Evolutionary conservation across 2,797 vertebrate genomes (phyloP).

Genomic region (Manis pentadactyla): DNA sequence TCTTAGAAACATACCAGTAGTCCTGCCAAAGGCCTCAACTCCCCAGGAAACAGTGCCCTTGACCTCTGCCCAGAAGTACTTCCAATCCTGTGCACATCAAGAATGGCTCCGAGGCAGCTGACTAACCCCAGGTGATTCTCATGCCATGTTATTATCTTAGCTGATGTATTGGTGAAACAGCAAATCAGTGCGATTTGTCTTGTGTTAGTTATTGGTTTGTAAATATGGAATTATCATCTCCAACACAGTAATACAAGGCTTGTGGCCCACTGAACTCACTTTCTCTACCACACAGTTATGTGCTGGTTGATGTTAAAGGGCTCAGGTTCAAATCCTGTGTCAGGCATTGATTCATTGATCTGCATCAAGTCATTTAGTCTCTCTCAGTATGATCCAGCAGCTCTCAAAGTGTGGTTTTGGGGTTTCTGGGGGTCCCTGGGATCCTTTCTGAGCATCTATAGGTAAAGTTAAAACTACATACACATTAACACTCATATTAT

Average conservation of each 20-base stretch:
- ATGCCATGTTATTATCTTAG: not conserved
- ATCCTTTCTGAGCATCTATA: not conserved
- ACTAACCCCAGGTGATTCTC: not conserved
- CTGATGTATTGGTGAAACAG: not conserved
- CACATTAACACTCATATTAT: not conserved
- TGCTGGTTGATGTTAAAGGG: not conserved
- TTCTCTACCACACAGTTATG: not conserved
- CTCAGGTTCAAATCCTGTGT: not conserved
- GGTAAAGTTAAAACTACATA: not conserved
- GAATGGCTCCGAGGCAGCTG: not conserved
- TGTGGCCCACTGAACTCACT: not conserved
- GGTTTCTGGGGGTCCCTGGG: not conserved
- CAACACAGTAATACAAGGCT: not conserved
- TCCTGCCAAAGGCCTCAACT: not conserved
- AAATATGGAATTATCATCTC: not conserved
- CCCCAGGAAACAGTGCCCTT: not conserved
- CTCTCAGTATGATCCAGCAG: not conserved
- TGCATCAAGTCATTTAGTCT: not conserved
- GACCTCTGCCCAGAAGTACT: not conserved
- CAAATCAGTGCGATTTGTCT: not conserved
- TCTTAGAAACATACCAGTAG: not conserved
- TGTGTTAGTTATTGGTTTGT: not conserved
- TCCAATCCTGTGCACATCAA: accelerated
- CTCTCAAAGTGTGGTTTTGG: not conserved
- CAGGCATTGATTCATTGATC: not conserved